phyloP scores from a whole-genome alignment of 1,140 invertebrate genomes.

The Caenorhabditis tropicalis region DNA sequence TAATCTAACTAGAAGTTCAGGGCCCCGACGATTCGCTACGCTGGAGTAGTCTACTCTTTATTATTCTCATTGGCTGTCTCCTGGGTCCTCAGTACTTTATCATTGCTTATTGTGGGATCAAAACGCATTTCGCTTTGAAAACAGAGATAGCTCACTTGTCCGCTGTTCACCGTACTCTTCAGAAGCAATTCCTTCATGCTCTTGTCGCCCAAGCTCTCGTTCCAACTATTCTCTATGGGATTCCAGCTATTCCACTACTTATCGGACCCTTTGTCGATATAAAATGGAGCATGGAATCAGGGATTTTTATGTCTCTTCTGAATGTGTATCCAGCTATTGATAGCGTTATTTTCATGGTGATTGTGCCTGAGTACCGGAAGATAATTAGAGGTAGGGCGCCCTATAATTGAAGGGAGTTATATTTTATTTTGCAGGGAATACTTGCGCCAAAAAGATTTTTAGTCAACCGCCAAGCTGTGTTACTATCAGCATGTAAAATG shows the following conservation, averaged over 20 bases:
- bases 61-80: not conserved
- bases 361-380: not conserved
- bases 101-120: not conserved
- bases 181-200: not conserved
- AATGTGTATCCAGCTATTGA: not conserved
- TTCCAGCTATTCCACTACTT: not conserved
- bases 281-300: not conserved
- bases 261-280: not conserved
- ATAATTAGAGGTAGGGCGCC: not conserved
- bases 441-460: too few species aligned
- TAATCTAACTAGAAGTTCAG: not conserved
- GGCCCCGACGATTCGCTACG: not conserved
- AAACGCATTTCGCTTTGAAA: not conserved
- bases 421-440: too few species aligned
- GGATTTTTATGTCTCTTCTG: not conserved
- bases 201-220: not conserved
- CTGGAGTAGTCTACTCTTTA: not conserved
- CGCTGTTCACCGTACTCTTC: not conserved
- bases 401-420: too few species aligned
- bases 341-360: not conserved
- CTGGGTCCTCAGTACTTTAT: not conserved
- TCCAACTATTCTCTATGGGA: not conserved
- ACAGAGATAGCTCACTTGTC: not conserved
- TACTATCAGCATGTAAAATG: too few species aligned
- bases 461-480: too few species aligned